Conservation (phyloP, 2,113 vertebrate genomes). For the Axis porcinus region DNA sequence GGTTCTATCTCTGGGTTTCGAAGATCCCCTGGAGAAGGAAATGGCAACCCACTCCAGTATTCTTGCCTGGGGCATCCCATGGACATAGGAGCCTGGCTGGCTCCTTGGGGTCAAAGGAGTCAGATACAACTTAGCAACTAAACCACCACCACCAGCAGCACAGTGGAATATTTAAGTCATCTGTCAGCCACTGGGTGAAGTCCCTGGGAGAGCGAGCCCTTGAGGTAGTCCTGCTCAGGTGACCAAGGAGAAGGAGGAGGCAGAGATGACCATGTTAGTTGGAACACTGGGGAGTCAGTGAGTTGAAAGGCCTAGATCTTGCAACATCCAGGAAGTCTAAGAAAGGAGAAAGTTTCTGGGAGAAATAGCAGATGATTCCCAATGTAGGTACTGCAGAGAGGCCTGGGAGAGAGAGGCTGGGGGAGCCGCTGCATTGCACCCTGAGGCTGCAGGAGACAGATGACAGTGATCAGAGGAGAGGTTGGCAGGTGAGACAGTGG, state of each 20-base stretch:
- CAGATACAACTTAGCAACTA: not conserved
- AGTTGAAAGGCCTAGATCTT: not conserved
- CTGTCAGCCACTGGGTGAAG: not conserved
- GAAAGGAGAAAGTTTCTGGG: not conserved
- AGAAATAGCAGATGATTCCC: not conserved
- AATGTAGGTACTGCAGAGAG: not conserved
- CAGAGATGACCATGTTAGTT: not conserved
- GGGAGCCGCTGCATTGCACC: not conserved
- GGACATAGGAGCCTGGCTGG: not conserved
- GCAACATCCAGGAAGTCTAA: not conserved
- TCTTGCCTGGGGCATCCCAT: not conserved
- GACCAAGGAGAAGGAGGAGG: not conserved
- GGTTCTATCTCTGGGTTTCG: not conserved
- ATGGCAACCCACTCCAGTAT: not conserved
- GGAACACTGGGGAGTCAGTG: not conserved
- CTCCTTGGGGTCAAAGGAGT: not conserved
- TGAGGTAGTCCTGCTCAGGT: not conserved
- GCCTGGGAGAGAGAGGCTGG: not conserved
- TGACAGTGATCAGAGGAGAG: not conserved
- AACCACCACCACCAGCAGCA: not conserved
- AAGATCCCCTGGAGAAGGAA: not conserved
- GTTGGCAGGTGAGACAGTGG: not conserved
- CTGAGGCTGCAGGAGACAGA: not conserved
- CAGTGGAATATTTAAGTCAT: not conserved
- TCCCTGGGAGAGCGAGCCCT: not conserved